Percentiles rank a stretch among this genome's conserved stretches.
Evolutionary conservation across 2,113 vertebrate genomes (phyloP).

Genomic region (Vidua macroura): DNA sequence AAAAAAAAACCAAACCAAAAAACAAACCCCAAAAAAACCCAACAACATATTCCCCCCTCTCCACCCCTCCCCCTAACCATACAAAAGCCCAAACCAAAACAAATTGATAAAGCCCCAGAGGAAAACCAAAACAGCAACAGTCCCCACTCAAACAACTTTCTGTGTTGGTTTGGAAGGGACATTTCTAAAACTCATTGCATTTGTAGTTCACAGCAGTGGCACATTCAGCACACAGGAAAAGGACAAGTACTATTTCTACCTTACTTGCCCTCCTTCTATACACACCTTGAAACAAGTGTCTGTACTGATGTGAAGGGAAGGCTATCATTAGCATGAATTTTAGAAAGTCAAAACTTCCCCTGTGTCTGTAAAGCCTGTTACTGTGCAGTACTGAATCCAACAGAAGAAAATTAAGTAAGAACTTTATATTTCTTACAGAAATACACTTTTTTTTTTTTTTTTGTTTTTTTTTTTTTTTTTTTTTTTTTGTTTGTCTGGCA

Average conservation of each 20-base stretch:
- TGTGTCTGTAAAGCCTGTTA: background rate
- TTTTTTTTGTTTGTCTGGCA: background rate
- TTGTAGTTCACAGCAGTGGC: background rate
- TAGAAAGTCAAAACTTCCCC: background rate
- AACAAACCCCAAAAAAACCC: rapidly evolving
- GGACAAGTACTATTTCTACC: background rate
- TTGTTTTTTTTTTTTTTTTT: background rate
- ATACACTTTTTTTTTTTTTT: background rate
- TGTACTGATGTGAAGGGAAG: background rate
- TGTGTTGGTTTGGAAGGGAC: background rate
- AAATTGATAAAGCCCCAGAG: background rate
- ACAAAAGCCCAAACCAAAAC: background rate
- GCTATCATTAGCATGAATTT: background rate
- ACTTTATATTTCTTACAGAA: background rate
- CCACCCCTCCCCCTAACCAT: rapidly evolving
- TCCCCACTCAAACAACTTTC: background rate
- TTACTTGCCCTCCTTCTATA: background rate
- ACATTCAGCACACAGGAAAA: background rate
- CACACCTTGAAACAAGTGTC: background rate
- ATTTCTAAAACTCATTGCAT: background rate
- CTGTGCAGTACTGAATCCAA: background rate
- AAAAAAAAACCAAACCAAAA: too few species aligned
- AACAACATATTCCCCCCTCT: background rate
- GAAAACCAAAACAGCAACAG: background rate
- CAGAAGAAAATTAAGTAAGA: background rate